Conservation (phyloP, 1,140 invertebrate species). For the Sitobion miscanthi region DNA sequence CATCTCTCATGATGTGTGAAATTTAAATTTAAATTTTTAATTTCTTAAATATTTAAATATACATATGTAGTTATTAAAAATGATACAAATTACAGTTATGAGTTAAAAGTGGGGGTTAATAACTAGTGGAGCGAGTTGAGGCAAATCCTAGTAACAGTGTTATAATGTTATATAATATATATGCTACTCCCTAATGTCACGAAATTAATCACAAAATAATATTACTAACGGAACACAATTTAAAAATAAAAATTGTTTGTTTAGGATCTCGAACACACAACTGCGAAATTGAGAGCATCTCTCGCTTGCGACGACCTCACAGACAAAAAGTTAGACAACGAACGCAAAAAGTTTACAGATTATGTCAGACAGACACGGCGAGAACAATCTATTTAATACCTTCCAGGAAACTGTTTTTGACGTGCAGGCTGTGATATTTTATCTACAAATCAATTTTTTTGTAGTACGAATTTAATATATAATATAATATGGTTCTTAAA, state of each 20-base stretch:
- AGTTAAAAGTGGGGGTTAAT: not conserved
- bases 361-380: not conserved
- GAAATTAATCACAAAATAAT: not conserved
- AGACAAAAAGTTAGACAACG: conserved; percentile 29
- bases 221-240: not conserved
- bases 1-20: too few species aligned
- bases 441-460: not conserved
- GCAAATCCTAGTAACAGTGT: too few species aligned
- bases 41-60: too few species aligned
- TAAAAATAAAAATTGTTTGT: not conserved
- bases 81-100: not conserved
- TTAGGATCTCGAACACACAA: conserved; percentile 31
- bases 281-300: conserved; percentile 42
- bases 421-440: not conserved
- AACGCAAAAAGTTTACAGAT: conserved; percentile 32
- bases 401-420: not conserved
- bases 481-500: not conserved
- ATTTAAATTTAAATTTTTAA: too few species aligned
- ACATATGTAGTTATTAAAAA: not conserved
- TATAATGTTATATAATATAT: too few species aligned
- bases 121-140: not conserved
- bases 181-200: too few species aligned
- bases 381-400: not conserved
- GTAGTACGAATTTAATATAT: not conserved
- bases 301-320: conserved; percentile 28